Base-by-base conservation (phyloP, 2,888 invertebrate species). In the Hesperia comma region DNA sequence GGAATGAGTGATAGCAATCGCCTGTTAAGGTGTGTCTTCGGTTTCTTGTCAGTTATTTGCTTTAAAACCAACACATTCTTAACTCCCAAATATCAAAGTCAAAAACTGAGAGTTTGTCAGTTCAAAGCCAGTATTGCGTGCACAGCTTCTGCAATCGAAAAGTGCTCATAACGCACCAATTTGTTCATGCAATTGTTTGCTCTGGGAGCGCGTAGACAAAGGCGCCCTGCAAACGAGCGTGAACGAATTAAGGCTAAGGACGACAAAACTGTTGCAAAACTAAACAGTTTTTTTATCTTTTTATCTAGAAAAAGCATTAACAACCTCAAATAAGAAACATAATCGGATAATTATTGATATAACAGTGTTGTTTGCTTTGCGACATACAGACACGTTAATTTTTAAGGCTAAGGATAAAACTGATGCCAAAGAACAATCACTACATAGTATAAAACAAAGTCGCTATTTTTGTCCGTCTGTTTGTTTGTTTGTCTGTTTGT, bases 231-330 rank as follows among this genome's bases (percentile, higher is more conserved):
- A 75, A 72, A 72, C 70, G 56, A 74, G 71, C 63, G 68, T 51
- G 51, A 70, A 69, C 63, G 70, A 80, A 87, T 85, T 86, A 86
- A 84, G 85, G 86, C 82, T 79, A 79, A 87, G 86, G 85, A 81
- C 85, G 71, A 56, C 63, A 61, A 19, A 54, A 62, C 72, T 63
- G 68, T 76, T 75, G 70, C 74, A 53, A 37, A 51, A 64, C 51
- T 51, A 19, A 19, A 10, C 19, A 43, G 40, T 51, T 61, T 32
- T n/a, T 41, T 37, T 32, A 19, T 26, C 57, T 63, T 57, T 63
- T 63, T 40, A 57, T 40, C 15, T 26, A 33, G 17, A 49, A 32
- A 77, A 82, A 81, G 81, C 80, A 78, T 76, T 67, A 77, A 72
- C 72, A 82, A 75, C 83, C 84, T 85, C 72, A 75, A 62, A 60